Evolutionary conservation across 2,797 vertebrate species (phyloP), one percentile per base, ranked within the genome.

Genomic region (Enteromius anoplus): DNA sequence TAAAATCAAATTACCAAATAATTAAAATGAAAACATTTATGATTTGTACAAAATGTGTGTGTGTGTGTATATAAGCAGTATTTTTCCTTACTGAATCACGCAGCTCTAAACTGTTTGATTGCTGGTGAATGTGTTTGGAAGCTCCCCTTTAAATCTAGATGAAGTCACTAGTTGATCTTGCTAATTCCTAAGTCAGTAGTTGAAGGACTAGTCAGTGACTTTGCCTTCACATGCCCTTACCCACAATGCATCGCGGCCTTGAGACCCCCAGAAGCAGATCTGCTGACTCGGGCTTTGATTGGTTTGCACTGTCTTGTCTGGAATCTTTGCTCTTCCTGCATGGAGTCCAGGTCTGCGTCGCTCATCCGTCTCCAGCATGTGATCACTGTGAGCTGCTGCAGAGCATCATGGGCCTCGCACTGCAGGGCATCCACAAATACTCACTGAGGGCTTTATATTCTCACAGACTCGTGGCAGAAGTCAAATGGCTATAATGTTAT

Each of bases 271-370:
- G 17, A 60, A 75, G 0, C n/a, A 58, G 9, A 58, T 47, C 19
- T 65, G 2, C 32, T 69, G 32, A 60, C 55, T 40, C 26, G 51
- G 75, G 75, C 69, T 64, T 84, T 19, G 73, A 81, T 80, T 76
- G 10, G 47, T 86, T 77, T 34, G 72, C 34, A 14, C 81, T 73
- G 29, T 73, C 26, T 72, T 37, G 34, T 37, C 34, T 70, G 42
- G 87, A 92, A 87, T 91, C 92, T 92, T 93, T 94, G 93, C 93
- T 94, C 94, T 94, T 94, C 92, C 88, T 88, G 90, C 87, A 85
- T 92, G 86, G 88, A 89, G 87, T 42, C 40, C 40, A 42, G 40
- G 40, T 42, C 40, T 42, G 40, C 40, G 40, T 10, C 40, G 40
- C 51, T 71, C 10, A 14, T 49, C 69, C 53, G 81, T 88, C 75